Evolutionary conservation across 2,113 vertebrate species (phyloP).

Genomic region (Sylvia atricapilla): DNA sequence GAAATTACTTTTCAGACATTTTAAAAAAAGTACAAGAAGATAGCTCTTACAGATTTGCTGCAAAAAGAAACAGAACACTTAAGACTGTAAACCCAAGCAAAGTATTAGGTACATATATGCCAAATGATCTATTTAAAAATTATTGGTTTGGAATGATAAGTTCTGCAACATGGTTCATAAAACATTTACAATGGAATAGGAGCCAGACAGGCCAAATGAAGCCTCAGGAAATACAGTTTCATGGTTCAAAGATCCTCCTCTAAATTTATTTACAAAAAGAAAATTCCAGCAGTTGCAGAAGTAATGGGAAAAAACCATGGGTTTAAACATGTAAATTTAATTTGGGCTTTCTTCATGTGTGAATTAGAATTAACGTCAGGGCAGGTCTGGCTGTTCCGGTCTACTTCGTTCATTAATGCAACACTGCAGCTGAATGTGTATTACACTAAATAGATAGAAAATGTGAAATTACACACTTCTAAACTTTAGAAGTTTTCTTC

Average conservation of each 20-base stretch:
- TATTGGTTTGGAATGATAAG: background rate
- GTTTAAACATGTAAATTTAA: background rate
- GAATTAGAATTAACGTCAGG: background rate
- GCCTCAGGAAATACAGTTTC: background rate
- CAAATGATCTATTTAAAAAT: background rate
- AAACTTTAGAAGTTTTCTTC: background rate
- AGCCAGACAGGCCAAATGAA: background rate
- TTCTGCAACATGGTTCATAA: background rate
- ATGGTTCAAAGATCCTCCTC: background rate
- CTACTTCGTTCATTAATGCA: background rate
- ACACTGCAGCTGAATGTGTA: background rate
- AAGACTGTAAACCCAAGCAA: background rate
- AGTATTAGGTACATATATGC: background rate
- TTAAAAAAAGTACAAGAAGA: background rate
- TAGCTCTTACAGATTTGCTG: background rate
- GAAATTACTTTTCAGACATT: background rate
- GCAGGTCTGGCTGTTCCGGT: background rate
- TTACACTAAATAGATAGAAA: background rate
- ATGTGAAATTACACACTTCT: background rate
- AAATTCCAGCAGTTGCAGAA: background rate
- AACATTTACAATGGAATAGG: background rate
- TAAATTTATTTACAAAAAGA: background rate
- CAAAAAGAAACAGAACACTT: background rate
- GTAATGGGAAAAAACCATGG: background rate
- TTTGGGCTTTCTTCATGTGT: background rate